phyloP scores from a whole-genome alignment of 2,888 invertebrate species.

The Cantharis rufa region DNA sequence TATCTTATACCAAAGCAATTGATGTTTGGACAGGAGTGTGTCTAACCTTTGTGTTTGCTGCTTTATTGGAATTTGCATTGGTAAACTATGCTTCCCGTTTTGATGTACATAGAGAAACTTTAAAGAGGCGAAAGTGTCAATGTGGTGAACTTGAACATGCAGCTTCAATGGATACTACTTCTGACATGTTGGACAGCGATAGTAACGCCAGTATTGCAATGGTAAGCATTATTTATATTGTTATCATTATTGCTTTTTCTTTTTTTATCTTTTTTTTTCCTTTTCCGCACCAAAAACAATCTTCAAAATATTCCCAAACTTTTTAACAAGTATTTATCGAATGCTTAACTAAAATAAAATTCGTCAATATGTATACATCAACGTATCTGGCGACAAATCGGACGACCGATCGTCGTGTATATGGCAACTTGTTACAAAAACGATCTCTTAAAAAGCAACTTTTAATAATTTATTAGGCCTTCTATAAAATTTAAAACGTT shows the following conservation, averaged over 20 bases:
- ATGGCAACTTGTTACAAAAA: background rate
- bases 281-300: no score
- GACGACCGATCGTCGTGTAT: no score
- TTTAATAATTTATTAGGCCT: background rate
- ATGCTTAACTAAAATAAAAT: no score
- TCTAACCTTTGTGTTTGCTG: constrained; percentile 97
- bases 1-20: constrained; percentile 97
- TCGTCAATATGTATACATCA: no score
- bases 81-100: constrained; percentile 97
- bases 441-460: background rate
- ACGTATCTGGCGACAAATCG: no score
- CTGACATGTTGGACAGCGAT: constrained; percentile 85
- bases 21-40: constrained; percentile 98
- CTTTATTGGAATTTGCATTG: constrained; percentile 94
- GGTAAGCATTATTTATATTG: constrained; percentile 64
- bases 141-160: constrained; percentile 84
- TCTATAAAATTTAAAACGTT: background rate
- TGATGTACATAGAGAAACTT: constrained; percentile 87
- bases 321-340: no score
- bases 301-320: no score
- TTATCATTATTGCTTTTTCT: background rate
- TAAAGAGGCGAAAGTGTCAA: constrained; percentile 83
- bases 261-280: no score
- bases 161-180: constrained; percentile 83
- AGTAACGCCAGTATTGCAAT: constrained; percentile 90